Evolutionary conservation across 2,888 invertebrate genomes (phyloP).

Genomic region (Sinhomidia bicolor): DNA sequence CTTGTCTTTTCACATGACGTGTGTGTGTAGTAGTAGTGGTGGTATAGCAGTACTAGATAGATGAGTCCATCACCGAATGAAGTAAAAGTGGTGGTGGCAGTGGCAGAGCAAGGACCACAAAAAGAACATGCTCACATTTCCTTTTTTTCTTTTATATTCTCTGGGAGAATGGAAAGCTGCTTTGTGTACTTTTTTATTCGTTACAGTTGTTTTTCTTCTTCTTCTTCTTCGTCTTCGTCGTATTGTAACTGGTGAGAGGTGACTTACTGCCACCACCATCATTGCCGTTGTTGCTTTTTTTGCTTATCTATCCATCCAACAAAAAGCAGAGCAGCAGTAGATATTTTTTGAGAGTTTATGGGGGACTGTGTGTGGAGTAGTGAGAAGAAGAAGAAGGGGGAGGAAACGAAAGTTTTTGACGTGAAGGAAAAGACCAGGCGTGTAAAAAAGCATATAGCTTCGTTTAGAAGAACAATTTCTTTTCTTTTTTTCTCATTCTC

Average conservation of each 20-base stretch:
- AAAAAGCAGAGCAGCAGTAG: neutral
- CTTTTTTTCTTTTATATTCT: constrained; percentile 33
- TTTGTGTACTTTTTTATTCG: constrained; percentile 26
- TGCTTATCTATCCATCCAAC: neutral
- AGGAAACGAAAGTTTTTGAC: constrained; percentile 55
- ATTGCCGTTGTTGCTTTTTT: too few relatives aligned
- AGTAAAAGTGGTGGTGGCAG: too few relatives aligned
- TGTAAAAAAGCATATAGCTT: constrained; percentile 43
- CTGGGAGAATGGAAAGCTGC: constrained; percentile 30
- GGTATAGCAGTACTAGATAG: too few relatives aligned
- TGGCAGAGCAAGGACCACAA: constrained; percentile 47
- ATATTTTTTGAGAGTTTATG: neutral
- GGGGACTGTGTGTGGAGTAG: neutral
- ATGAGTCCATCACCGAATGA: constrained; percentile 52
- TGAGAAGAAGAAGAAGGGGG: constrained; percentile 18
- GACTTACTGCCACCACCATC: neutral
- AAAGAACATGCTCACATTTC: constrained; percentile 21
- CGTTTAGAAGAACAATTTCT: neutral
- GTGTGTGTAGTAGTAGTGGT: constrained; percentile 30
- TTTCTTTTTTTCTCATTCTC: constrained; percentile 36
- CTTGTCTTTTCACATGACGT: constrained; percentile 59
- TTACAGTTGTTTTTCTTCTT: constrained; percentile 62
- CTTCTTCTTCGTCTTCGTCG: too few relatives aligned
- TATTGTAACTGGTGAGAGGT: constrained; percentile 23
- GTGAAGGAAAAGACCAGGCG: constrained; percentile 57